Percentiles rank a stretch among this genome's conserved stretches.
These are phyloP conservation scores for Ectobius pallidus DNA, from an alignment of 2,888 invertebrate species.

Conservation along the genomic window DNA sequence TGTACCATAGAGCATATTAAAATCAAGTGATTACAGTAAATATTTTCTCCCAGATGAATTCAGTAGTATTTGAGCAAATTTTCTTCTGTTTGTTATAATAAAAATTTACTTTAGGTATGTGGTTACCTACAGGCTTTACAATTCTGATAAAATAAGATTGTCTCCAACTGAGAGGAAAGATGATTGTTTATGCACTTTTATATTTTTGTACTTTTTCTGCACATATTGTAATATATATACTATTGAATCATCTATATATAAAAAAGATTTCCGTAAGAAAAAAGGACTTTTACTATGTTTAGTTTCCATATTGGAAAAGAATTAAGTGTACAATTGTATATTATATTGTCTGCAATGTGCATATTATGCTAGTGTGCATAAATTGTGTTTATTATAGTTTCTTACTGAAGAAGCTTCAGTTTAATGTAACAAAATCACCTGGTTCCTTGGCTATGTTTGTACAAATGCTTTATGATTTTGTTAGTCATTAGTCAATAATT, in stretches of 20 bases:
- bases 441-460: background rate
- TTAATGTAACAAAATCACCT: conserved; percentile 14
- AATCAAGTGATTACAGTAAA: too few species aligned
- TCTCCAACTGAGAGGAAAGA: conserved; percentile 1
- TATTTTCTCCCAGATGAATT: background rate
- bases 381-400: conserved; percentile 9
- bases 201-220: conserved; percentile 41
- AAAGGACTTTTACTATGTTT: background rate
- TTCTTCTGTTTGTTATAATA: background rate
- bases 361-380: background rate
- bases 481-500: too few species aligned
- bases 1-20: too few species aligned
- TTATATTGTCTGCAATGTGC: background rate
- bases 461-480: too few species aligned
- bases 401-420: background rate
- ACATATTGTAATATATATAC: conserved; percentile 36
- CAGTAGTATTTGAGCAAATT: background rate
- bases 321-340: background rate
- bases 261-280: background rate
- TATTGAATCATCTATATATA: background rate
- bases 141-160: conserved; percentile 1
- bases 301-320: conserved; percentile 10
- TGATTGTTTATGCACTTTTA: conserved; percentile 37
- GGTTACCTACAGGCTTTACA: background rate
- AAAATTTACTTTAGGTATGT: background rate